These are phyloP conservation scores for Parazoanthus darwini DNA, from an alignment of 92 coral and sea anemone species.

Conservation along the genomic window DNA sequence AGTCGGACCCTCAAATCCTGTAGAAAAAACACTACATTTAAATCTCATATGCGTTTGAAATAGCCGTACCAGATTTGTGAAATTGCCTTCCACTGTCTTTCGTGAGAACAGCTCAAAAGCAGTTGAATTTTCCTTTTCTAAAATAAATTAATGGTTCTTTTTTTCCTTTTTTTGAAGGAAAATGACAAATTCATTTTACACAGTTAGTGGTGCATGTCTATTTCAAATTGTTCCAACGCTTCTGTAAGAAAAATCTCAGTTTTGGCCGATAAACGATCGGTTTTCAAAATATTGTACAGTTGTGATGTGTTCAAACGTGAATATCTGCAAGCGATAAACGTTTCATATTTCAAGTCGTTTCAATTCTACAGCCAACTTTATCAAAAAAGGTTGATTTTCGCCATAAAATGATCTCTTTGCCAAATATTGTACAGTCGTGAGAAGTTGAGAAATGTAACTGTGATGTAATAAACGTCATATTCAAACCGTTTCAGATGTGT, in stretches of 20 bases:
- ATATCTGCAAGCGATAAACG: neutral
- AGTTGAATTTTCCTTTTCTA: too few species aligned
- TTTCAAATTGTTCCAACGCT: conserved; percentile 1
- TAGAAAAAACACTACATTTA: too few species aligned
- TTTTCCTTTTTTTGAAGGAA: too few species aligned
- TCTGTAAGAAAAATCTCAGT: neutral
- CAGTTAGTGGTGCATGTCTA: too few species aligned
- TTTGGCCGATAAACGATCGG: neutral
- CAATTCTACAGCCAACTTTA: conserved; percentile 57
- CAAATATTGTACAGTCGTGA: conserved; percentile 14
- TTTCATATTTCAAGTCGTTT: conserved; percentile 1
- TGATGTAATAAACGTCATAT: neutral
- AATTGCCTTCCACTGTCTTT: too few species aligned
- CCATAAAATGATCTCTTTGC: neutral
- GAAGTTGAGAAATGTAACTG: neutral
- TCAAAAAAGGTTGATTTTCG: neutral
- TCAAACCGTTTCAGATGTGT: conserved; percentile 4
- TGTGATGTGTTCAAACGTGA: neutral
- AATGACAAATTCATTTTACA: too few species aligned
- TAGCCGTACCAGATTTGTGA: too few species aligned
- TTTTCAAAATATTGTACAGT: neutral
- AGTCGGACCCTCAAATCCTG: too few species aligned
- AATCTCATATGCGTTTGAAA: too few species aligned
- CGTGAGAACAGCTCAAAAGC: too few species aligned
- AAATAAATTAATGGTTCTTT: too few species aligned